Evolutionary conservation across 1,140 invertebrate species (phyloP), one percentile per base, ranked within the genome.

Genomic region (Drosophila pectinifera): DNA sequence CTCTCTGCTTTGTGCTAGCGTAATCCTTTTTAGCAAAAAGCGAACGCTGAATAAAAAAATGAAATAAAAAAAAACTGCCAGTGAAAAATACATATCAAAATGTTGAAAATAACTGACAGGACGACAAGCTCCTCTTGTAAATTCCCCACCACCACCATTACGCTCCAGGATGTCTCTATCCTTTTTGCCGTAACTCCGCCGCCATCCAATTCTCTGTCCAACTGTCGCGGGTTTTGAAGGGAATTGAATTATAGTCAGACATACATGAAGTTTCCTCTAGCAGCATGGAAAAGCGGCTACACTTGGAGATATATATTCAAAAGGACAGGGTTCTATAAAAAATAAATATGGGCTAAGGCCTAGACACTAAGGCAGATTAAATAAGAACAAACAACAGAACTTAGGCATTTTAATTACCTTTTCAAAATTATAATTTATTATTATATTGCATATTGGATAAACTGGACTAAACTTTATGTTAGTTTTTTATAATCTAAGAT

Each of bases 51-150:
- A 41, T 55, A 56, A 73, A 58, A 82, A 51, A 64, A 46, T 54
- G n/a, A n/a, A 62, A 54, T 48, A 73, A 57, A 64, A 61, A 46
- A 48, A 41, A 53, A 68, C 43, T 67, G 49, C 34, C 42, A 62
- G 48, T 18, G 22, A 8, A 64, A 78, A 72, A 49, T 89, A 79
- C 72, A 83, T 74, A 84, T 85, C 62, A 82, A 86, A 81, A 81
- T 81, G 81, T 85, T 61, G 77, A 86, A 81, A 85, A 84, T 84
- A 84, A 76, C 81, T 84, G 80, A 84, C 81, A 84, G 73, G 72
- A 77, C 78, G 77, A 74, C 70, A 68, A 81, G 61, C 45, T 38
- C 26, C 14, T 38, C n/a, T 51, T 0, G 28, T 20, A 14, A 34
- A 20, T 8, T 16, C 18, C 39, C 51, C 8, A 31, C 28, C 20